These are phyloP conservation scores for Xenopus petersii DNA, from an alignment of 2,797 vertebrate genomes.

Conservation along the genomic window DNA sequence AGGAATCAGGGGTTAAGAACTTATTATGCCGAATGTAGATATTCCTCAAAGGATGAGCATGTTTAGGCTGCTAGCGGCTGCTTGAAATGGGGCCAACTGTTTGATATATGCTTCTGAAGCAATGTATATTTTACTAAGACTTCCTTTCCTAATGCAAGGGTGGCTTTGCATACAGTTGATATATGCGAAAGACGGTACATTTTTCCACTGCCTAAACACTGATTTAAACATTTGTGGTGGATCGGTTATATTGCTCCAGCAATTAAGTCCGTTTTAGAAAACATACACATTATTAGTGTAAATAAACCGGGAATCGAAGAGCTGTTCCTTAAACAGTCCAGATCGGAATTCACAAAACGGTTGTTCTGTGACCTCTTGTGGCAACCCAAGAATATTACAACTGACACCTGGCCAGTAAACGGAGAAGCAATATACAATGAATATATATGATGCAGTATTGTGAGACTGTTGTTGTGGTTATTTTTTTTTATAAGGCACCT, in stretches of 20 bases:
- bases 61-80: slow-evolving; percentile 16
- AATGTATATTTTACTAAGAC: slow-evolving; percentile 2
- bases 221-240: not conserved
- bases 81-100: slow-evolving; percentile 10
- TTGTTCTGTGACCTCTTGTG: slow-evolving; percentile 27
- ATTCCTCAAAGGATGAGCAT: slow-evolving; percentile 1
- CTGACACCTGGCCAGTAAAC: not conserved
- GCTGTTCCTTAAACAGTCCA: not conserved
- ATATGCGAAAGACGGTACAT: not conserved
- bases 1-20: slow-evolving; percentile 12
- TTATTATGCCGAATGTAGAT: not conserved
- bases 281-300: not conserved
- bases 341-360: not conserved
- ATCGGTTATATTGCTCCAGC: not conserved
- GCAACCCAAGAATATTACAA: not conserved
- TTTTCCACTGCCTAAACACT: not conserved
- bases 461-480: no score
- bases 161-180: not conserved
- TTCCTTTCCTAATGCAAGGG: not conserved
- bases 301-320: not conserved
- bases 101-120: not conserved
- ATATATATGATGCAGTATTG: no score
- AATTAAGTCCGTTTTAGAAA: not conserved
- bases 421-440: no score
- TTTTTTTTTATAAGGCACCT: no score